These are phyloP conservation scores for Myodes glareolus DNA, from an alignment of 2,113 vertebrate species.

Conservation along the genomic window DNA sequence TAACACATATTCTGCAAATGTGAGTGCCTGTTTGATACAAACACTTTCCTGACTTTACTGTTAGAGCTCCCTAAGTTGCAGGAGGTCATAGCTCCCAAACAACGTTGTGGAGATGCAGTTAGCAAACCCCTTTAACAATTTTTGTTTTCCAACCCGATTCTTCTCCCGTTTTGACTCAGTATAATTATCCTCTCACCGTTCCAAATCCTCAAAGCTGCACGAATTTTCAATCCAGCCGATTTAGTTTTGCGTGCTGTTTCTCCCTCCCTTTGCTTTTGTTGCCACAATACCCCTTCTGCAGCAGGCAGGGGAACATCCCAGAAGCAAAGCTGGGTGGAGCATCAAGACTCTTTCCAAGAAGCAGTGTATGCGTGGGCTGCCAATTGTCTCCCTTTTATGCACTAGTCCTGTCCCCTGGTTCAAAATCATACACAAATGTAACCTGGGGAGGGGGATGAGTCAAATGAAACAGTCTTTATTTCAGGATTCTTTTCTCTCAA, in stretches of 20 bases:
- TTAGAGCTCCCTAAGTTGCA: not conserved
- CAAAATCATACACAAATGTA: not conserved
- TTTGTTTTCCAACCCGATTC: not conserved
- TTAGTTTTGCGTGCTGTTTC: not conserved
- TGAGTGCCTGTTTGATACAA: not conserved
- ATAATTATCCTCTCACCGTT: not conserved
- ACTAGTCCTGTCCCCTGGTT: not conserved
- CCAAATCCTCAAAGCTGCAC: not conserved
- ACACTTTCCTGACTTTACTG: not conserved
- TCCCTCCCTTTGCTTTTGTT: accelerated
- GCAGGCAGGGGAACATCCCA: not conserved
- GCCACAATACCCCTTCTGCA: not conserved
- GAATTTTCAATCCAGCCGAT: not conserved
- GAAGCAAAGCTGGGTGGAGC: not conserved
- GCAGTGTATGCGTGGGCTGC: not conserved
- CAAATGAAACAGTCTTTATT: not conserved
- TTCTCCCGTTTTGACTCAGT: not conserved
- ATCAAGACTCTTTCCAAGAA: not conserved
- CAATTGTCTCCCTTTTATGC: accelerated
- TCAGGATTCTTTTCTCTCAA: not conserved
- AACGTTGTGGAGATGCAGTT: not conserved
- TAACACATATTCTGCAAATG: not conserved
- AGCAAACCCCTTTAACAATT: not conserved
- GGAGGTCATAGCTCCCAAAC: not conserved
- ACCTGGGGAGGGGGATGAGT: not conserved